Conservation (phyloP, 2,888 invertebrate species). For the Trachelus troglodyta region DNA sequence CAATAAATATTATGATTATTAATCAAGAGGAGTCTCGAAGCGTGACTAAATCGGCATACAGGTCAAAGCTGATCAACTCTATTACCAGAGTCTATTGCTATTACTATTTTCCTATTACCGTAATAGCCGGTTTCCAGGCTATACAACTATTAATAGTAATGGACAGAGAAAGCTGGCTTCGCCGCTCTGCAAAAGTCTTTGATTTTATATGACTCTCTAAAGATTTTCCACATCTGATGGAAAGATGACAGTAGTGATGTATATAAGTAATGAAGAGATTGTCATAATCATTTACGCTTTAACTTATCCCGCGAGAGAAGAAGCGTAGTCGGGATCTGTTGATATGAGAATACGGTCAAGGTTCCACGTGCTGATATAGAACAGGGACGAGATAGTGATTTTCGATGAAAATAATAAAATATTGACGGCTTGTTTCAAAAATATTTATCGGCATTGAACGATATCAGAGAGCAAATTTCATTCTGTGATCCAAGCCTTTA, state of each 20-base stretch:
- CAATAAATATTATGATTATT: not conserved
- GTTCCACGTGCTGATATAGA: conserved; percentile 14
- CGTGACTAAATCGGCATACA: not conserved
- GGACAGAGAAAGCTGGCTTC: conserved; percentile 41
- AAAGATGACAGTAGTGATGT: not conserved
- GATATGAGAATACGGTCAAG: conserved; percentile 36
- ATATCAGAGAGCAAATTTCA: not conserved
- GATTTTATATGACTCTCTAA: conserved; percentile 4
- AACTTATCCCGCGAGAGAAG: not conserved
- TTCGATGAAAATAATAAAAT: not conserved
- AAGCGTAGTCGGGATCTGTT: conserved; percentile 5
- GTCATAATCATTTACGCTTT: not conserved
- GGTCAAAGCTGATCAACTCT: not conserved
- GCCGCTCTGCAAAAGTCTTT: conserved; percentile 7
- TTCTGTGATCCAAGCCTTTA: not conserved
- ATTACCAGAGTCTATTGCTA: not conserved
- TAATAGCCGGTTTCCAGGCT: conserved; percentile 40
- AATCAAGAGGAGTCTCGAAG: not conserved
- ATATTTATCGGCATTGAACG: not conserved
- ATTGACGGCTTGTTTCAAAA: not conserved
- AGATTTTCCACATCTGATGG: not conserved
- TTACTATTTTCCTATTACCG: conserved; percentile 40
- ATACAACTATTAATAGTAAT: conserved; percentile 45
- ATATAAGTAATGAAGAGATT: not conserved
- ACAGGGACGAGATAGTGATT: conserved; percentile 10